Evolutionary conservation across 2,113 vertebrate genomes (phyloP).

Genomic region (Lanius collurio): DNA sequence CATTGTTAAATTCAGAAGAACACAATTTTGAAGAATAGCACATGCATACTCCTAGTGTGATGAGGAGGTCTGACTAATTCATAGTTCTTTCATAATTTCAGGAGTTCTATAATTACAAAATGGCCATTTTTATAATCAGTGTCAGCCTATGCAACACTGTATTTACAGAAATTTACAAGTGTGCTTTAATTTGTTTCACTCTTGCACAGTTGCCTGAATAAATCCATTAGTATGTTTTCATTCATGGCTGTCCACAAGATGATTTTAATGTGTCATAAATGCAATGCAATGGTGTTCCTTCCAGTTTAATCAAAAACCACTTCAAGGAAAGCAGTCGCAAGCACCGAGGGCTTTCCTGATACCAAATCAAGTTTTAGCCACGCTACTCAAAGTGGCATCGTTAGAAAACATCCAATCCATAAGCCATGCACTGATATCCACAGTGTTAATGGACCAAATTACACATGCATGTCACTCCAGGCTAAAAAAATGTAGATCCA

Average conservation of each 20-base stretch:
- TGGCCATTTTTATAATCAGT: background rate
- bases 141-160: background rate
- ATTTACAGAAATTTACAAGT: background rate
- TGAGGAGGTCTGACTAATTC: background rate
- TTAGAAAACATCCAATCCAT: background rate
- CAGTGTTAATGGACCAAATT: background rate
- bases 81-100: background rate
- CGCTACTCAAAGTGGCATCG: background rate
- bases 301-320: background rate
- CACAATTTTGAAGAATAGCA: background rate
- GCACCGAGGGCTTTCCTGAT: background rate
- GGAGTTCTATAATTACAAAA: background rate
- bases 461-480: background rate
- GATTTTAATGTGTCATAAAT: background rate
- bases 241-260: background rate
- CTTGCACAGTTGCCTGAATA: background rate
- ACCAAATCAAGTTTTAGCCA: background rate
- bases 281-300: background rate
- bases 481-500: accelerated
- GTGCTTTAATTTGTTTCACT: background rate
- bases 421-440: background rate
- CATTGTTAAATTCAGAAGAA: background rate
- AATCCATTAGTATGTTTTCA: background rate
- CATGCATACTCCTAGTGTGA: background rate
- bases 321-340: background rate